Base-by-base conservation (phyloP, 2,888 invertebrate species). In the Drosophila kuntzei region DNA sequence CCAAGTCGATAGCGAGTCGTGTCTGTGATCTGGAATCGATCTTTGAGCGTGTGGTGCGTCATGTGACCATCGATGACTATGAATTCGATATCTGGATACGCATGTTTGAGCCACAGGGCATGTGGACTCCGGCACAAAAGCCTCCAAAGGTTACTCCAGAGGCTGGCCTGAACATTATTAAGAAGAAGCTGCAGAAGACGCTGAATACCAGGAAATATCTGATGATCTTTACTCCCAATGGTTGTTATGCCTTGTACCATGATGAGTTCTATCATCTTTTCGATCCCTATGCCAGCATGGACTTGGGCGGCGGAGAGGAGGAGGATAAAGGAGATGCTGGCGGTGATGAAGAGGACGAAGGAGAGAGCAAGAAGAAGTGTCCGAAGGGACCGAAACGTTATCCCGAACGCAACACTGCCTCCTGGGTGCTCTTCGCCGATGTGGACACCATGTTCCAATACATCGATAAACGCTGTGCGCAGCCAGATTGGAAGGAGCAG, bases 261-360 rank as follows among this genome's bases (percentile, higher is more conserved):
- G 94, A 94, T 44, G 93, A 94, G 9, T 93, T 91, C 57, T 94
- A 92, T 74, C 95, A 95, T 80, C 84, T 95, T 1, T 95, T 95
- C 79, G 95, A 95, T 89, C 94, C 95, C 0, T 95, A 95, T 76
- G 89, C 92, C 1, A 91, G 93, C 6, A 90, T 91, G 90, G 82
- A 84, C 6, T 74, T 75, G 34, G 82, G 90, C 0, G 86, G 84
- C 1, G 71, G 71, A 0, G 71, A 69, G 1, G 73, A 75, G 4
- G 73, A 73, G 27, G 80, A 78, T 27, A 67, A 78, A 12, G n/a
- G n/a, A n/a, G 66, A 69, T 3, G 67, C 34, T 2, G 66, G 50
- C 0, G 67, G 43, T 1, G 74, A 41, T 6, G 79, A 71, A 2
- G 76, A 61, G n/a, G 80, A 72, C 3, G 74, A 57, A 0, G 80